These are phyloP conservation scores for Heterotilapia buettikoferi DNA, from an alignment of 2,113 vertebrate genomes.

Conservation along the genomic window DNA sequence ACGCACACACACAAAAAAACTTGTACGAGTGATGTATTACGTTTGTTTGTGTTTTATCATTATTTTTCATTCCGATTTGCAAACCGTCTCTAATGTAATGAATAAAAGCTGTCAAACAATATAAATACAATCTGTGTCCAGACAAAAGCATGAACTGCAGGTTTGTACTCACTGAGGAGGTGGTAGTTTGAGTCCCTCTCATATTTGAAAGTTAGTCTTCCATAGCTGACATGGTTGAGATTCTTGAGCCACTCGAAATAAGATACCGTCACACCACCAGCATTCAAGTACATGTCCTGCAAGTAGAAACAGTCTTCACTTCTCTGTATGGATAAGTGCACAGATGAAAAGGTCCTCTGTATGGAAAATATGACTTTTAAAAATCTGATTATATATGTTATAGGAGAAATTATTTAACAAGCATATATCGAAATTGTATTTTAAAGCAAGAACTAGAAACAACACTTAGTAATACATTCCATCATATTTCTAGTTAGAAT, in stretches of 20 bases:
- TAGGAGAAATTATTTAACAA: background rate
- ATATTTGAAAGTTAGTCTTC: conserved; percentile 96
- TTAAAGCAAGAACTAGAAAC: background rate
- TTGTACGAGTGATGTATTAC: rapidly evolving
- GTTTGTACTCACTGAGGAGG: conserved; percentile 87
- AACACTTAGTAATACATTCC: background rate
- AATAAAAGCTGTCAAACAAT: background rate
- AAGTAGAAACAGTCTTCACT: background rate
- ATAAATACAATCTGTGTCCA: background rate
- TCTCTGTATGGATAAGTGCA: background rate
- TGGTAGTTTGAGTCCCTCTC: conserved; percentile 99
- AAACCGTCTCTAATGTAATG: rapidly evolving
- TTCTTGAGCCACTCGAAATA: conserved; percentile 99
- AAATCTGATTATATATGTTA: background rate
- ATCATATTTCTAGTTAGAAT: background rate
- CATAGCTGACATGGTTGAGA: conserved; percentile 98
- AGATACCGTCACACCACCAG: conserved; percentile 97
- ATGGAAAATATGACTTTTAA: background rate
- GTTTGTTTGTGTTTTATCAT: background rate
- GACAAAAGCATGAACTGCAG: background rate
- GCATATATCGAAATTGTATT: background rate
- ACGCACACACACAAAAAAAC: background rate
- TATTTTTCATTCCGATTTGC: background rate
- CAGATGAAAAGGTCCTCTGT: background rate
- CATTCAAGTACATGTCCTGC: conserved; percentile 97